Percentiles rank a stretch among this genome's conserved stretches.
These are phyloP conservation scores for Aphyosemion australe DNA, from an alignment of 2,113 vertebrate species.

Conservation along the genomic window DNA sequence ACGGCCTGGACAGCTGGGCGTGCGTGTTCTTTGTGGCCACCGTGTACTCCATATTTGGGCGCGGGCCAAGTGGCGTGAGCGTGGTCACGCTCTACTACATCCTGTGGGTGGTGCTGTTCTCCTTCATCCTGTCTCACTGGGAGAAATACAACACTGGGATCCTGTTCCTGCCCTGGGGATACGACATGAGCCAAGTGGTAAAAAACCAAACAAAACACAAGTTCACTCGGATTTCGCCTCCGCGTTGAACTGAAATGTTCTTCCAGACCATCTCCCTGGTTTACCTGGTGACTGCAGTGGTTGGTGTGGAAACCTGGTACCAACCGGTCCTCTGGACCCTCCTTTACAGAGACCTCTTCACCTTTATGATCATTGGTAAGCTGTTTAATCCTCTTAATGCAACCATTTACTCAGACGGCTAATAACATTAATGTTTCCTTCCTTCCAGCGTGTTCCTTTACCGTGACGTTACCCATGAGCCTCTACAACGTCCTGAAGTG, in stretches of 20 bases:
- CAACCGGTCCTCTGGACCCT: slow-evolving; percentile 87
- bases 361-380: slow-evolving; percentile 96
- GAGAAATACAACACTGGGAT: slow-evolving; percentile 99
- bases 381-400: background rate
- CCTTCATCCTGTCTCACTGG: slow-evolving; percentile 99
- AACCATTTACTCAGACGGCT: background rate
- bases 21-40: slow-evolving; percentile 97
- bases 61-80: slow-evolving; percentile 86
- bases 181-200: slow-evolving; percentile 98
- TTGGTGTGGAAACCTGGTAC: slow-evolving; percentile 98
- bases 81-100: slow-evolving; percentile 91
- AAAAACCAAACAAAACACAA: slow-evolving; percentile 51
- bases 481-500: slow-evolving; percentile 93
- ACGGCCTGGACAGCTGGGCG: slow-evolving; percentile 97
- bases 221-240: too few species aligned
- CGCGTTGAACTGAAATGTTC: background rate
- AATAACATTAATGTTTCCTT: slow-evolving; percentile 15
- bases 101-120: slow-evolving; percentile 97
- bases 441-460: slow-evolving; percentile 87
- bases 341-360: slow-evolving; percentile 97
- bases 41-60: slow-evolving; percentile 96
- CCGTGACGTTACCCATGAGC: slow-evolving; percentile 96
- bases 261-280: slow-evolving; percentile 94
- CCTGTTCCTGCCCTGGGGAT: slow-evolving; percentile 98
- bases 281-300: slow-evolving; percentile 93